phyloP scores from a whole-genome alignment of 2,888 invertebrate species.

The Dryomyza anilis region DNA sequence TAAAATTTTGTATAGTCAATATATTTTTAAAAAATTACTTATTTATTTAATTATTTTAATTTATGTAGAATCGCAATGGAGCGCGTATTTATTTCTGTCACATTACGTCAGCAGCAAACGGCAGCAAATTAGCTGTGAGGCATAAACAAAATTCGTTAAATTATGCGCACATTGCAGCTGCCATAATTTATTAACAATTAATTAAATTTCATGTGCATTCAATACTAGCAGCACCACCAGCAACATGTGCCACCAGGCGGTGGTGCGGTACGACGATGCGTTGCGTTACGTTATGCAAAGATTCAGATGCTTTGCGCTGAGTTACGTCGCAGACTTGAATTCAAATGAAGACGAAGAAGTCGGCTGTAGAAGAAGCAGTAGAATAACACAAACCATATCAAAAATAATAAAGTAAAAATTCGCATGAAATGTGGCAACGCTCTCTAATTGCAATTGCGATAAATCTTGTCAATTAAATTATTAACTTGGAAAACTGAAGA shows the following conservation, averaged over 20 bases:
- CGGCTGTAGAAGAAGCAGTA: no score
- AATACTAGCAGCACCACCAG: not conserved
- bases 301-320: no score
- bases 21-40: no score
- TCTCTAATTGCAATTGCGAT: conserved; percentile 60
- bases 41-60: no score
- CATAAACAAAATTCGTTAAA: not conserved
- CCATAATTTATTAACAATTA: not conserved
- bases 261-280: no score
- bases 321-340: no score
- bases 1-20: no score
- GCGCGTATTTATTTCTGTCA: not conserved
- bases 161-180: not conserved
- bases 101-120: not conserved
- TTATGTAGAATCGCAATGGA: no score
- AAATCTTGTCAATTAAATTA: conserved; percentile 62
- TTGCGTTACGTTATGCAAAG: no score
- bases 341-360: no score
- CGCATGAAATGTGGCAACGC: conserved; percentile 28
- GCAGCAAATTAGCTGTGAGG: no score
- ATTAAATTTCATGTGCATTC: not conserved
- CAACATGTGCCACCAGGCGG: not conserved
- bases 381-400: not conserved
- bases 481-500: conserved; percentile 26
- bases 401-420: not conserved